These are phyloP conservation scores for Cladorhizidae sp. DNA, from an alignment of 37 sponge, comb jelly and placozoan genomes.

Conservation along the genomic window DNA sequence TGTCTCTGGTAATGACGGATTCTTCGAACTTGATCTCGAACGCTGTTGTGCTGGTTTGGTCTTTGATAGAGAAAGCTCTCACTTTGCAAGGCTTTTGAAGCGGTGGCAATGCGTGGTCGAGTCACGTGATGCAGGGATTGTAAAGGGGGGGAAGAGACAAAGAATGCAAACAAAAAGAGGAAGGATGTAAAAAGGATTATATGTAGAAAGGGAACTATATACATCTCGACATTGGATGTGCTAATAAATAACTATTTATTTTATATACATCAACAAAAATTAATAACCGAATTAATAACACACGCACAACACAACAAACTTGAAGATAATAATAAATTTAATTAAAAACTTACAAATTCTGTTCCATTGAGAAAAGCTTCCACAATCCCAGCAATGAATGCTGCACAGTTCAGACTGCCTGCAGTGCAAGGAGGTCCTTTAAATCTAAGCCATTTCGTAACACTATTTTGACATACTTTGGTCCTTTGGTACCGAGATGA, in stretches of 20 bases:
- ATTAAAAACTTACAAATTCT: constrained; percentile 72
- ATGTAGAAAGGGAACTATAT: too few species aligned
- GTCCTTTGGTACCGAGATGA: constrained; percentile 93
- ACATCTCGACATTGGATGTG: too few species aligned
- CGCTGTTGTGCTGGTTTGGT: constrained; percentile 60
- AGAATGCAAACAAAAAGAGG: too few species aligned
- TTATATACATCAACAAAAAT: too few species aligned
- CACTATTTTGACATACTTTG: constrained; percentile 57
- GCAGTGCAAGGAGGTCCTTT: neutral
- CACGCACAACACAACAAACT: too few species aligned
- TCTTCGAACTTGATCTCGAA: constrained; percentile 89
- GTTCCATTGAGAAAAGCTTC: constrained; percentile 85
- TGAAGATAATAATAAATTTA: neutral
- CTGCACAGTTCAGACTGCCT: constrained; percentile 92
- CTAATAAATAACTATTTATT: too few species aligned
- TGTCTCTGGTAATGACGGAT: constrained; percentile 68
- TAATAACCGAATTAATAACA: too few species aligned
- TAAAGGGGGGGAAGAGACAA: too few species aligned
- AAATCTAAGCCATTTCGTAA: neutral
- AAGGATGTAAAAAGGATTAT: too few species aligned
- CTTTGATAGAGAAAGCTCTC: constrained; percentile 59
- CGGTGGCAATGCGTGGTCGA: neutral
- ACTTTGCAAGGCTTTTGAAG: constrained; percentile 69
- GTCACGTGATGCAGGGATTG: too few species aligned
- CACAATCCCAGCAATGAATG: constrained; percentile 90